phyloP scores from a whole-genome alignment of 1,140 invertebrate species.

The Anastrepha ludens region DNA sequence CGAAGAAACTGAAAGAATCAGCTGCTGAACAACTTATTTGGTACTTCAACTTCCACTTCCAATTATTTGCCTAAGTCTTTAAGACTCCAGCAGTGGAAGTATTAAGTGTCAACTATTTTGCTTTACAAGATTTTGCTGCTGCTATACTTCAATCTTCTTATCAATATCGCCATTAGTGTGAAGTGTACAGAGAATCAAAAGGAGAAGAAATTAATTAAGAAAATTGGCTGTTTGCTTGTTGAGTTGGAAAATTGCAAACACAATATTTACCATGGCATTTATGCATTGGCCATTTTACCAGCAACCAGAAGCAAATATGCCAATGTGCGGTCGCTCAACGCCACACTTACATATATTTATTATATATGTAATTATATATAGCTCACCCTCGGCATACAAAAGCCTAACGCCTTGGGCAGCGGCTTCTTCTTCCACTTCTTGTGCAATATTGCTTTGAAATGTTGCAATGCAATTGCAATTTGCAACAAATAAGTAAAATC shows the following conservation, averaged over 20 bases:
- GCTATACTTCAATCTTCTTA: slow-evolving; percentile 34
- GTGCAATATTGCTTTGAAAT: slow-evolving; percentile 1
- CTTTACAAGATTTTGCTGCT: slow-evolving; percentile 10
- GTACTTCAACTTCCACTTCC: no score
- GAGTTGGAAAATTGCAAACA: slow-evolving; percentile 45
- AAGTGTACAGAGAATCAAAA: not conserved
- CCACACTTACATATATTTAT: not conserved
- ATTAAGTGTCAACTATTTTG: slow-evolving; percentile 16
- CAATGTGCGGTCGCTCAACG: slow-evolving; percentile 7
- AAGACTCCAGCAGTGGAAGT: no score
- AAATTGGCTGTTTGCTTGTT: slow-evolving; percentile 45
- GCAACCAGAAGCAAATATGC: slow-evolving; percentile 47
- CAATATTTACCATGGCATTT: slow-evolving; percentile 47
- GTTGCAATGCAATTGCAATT: slow-evolving; percentile 51
- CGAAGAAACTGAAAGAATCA: no score
- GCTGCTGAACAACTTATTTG: no score
- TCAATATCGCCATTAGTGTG: not conserved
- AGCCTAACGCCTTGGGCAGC: slow-evolving; percentile 36
- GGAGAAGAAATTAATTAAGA: slow-evolving; percentile 39
- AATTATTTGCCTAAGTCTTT: no score
- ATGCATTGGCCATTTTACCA: slow-evolving; percentile 38
- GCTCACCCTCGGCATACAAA: not conserved
- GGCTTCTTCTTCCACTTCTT: slow-evolving; percentile 9
- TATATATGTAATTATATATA: no score
- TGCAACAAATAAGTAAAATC: slow-evolving; percentile 50